Base-by-base conservation (phyloP, 53 echinoderm and acorn worm genomes). In the Luidia sarsii region DNA sequence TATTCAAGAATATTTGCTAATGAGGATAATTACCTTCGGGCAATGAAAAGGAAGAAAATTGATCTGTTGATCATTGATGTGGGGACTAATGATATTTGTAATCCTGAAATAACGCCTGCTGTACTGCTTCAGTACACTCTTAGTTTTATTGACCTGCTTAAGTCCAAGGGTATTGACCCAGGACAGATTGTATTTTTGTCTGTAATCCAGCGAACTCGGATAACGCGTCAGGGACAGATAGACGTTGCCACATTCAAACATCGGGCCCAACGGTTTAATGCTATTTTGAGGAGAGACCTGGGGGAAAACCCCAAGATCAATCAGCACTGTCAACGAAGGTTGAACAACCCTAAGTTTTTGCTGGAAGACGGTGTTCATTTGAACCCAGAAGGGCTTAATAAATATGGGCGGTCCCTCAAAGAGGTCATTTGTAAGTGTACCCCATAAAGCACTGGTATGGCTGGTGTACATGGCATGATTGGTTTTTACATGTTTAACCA, bases 231-330 rank as follows among this genome's bases (percentile, higher is more conserved):
- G 6, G 52, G 70, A 9, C 70, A 70, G 70, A 34, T 70, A 19
- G 34, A 70, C 22, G 50, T 70, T 16, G 36, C 70, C 70, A 70
- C 70, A 70, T 70, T 70, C 50, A 70, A 51, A 32, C 70, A 70
- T 50, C 70, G 70, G 70, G 70, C 29, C 23, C 16, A 30, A 18
- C 50, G 52, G 22, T 50, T 70, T 7, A 70, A 70, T 52, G 28
- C 23, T 3, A 50, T 70, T 14, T 9, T 70, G 10, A 15, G 22
- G 6, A 50, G 70, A 37, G 70, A 70, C 1, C 36, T 70, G 10
- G 3, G 21, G 20, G 70, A 33, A 1, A 18, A 52, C 22, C 37
- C 53, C n/a, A 53, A 22, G 15, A 54, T 53, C 23, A 5, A 19
- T 2, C 71, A 51, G 22, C 36, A 54, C 35, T 35, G 51, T 20